phyloP scores from a whole-genome alignment of 2,113 vertebrate genomes.

The Trinectes maculatus region DNA sequence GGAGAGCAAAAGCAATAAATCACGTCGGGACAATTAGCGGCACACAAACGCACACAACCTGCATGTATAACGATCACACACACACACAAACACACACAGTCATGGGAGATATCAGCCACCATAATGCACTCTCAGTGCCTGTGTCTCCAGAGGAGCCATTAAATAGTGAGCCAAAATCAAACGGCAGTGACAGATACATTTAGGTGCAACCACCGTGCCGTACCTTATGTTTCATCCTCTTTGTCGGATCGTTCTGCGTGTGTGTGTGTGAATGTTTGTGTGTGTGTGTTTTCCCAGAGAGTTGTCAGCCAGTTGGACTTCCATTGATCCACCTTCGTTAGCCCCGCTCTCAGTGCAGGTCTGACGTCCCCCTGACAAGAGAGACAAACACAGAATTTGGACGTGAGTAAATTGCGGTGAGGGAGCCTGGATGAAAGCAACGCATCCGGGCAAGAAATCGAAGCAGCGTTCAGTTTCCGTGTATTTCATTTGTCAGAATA shows the following conservation, averaged over 20 bases:
- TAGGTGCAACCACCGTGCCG: slow-evolving; percentile 29
- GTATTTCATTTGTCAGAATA: slow-evolving; percentile 11
- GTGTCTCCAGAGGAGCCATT: slow-evolving; percentile 37
- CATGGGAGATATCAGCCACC: slow-evolving; percentile 4
- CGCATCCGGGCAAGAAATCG: not conserved
- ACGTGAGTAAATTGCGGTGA: not conserved
- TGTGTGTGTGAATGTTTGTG: not conserved
- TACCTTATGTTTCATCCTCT: slow-evolving; percentile 21
- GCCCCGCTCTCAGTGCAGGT: slow-evolving; percentile 25
- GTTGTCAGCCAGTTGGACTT: slow-evolving; percentile 41
- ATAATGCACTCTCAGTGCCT: slow-evolving; percentile 26
- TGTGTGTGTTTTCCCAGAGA: slow-evolving; percentile 8
- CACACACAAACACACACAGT: not conserved
- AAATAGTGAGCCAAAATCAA: slow-evolving; percentile 46
- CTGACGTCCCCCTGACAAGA: slow-evolving; percentile 40
- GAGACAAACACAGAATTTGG: slow-evolving; percentile 22
- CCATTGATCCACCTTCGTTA: slow-evolving; percentile 50
- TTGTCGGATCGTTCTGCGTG: slow-evolving; percentile 5
- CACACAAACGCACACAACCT: too few relatives aligned
- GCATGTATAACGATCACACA: too few relatives aligned
- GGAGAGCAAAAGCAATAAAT: slow-evolving; percentile 36
- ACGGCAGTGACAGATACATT: slow-evolving; percentile 59
- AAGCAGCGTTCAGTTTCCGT: slow-evolving; percentile 4
- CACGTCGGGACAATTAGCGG: slow-evolving; percentile 39
- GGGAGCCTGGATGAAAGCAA: not conserved